Evolutionary conservation across 2,113 vertebrate genomes (phyloP).

Genomic region (Sapajus apella): DNA sequence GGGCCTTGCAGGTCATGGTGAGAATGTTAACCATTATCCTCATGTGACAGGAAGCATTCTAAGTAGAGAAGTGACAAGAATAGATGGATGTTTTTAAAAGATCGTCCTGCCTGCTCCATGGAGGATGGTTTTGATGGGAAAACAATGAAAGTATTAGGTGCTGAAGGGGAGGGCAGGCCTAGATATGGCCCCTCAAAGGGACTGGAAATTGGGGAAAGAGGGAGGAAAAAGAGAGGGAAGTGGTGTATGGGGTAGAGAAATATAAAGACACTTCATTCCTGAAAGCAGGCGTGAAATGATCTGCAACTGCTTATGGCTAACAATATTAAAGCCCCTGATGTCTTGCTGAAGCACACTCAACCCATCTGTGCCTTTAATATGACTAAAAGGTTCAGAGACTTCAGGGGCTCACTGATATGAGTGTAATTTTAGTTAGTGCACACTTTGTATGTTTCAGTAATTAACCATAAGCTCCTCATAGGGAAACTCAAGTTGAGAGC

Average conservation of each 20-base stretch:
- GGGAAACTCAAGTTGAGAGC: too few relatives aligned
- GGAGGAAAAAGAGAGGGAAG: not conserved
- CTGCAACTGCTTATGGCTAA: not conserved
- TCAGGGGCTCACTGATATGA: not conserved
- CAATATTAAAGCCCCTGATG: not conserved
- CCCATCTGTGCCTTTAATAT: not conserved
- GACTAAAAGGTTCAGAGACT: not conserved
- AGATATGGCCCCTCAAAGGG: not conserved
- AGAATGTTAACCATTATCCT: not conserved
- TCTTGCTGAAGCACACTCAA: not conserved
- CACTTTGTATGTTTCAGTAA: not conserved
- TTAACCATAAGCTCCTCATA: not conserved
- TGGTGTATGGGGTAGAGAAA: too few relatives aligned
- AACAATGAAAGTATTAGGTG: not conserved
- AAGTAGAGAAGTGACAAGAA: conserved; percentile 17
- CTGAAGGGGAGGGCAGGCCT: not conserved
- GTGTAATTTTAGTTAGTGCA: conserved; percentile 49
- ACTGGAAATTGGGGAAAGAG: not conserved
- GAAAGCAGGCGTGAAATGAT: not conserved
- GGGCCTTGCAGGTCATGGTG: not conserved
- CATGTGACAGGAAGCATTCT: not conserved
- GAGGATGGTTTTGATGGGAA: not conserved
- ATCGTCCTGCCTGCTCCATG: not conserved
- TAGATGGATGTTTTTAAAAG: not conserved
- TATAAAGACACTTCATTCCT: not conserved